Conservation (phyloP, 2,113 vertebrate species). For the Rattus norvegicus region GRCr8 NC_086024.1:113408001-113408500, state of each 20-base stretch:
- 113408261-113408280: background rate
- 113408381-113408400: conserved; percentile 20
- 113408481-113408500: background rate
- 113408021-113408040: background rate
- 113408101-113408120: background rate
- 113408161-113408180: background rate
- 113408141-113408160: background rate
- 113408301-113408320: conserved; percentile 33
- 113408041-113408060: background rate
- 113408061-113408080: background rate
- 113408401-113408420: background rate
- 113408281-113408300: conserved; percentile 17
- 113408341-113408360: conserved; percentile 19
- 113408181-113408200: background rate
- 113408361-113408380: background rate
- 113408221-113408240: background rate
- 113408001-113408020: conserved; percentile 24
- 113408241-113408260: background rate
- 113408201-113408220: background rate
- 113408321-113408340: background rate
- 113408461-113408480: background rate
- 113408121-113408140: background rate
- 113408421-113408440: background rate
- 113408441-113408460: conserved; percentile 12
- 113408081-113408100: background rate